Percentiles rank a stretch among this genome's conserved stretches.
Conservation (phyloP, 53 echinoderm and acorn worm genomes). For the Zoroaster sp. region DNA sequence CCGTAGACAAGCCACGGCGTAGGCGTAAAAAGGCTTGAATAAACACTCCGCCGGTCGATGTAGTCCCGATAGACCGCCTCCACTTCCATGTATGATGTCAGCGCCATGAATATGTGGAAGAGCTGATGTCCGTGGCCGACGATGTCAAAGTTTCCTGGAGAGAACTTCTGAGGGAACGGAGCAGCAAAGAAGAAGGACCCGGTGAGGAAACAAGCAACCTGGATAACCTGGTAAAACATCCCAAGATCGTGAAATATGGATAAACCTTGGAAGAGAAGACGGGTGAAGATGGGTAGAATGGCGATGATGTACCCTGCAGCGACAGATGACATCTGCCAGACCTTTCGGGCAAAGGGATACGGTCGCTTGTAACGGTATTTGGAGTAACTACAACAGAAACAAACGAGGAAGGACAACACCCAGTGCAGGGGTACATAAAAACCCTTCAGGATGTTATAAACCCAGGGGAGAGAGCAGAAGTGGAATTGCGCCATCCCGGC, state of each 20-base stretch:
- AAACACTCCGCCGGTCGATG: slow-evolving; percentile 54
- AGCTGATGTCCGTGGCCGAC: slow-evolving; percentile 90
- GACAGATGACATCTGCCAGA: slow-evolving; percentile 86
- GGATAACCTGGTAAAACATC: slow-evolving; percentile 69
- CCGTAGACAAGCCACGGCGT: slow-evolving; percentile 45
- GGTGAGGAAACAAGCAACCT: slow-evolving; percentile 64
- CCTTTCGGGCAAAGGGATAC: slow-evolving; percentile 80
- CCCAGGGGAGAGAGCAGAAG: slow-evolving; percentile 71
- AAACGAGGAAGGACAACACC: slow-evolving; percentile 64
- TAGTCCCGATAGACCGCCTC: slow-evolving; percentile 78
- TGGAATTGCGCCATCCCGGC: slow-evolving; percentile 77
- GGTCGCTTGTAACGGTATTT: slow-evolving; percentile 92
- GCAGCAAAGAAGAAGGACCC: slow-evolving; percentile 89
- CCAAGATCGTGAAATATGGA: slow-evolving; percentile 55
- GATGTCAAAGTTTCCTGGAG: slow-evolving; percentile 87
- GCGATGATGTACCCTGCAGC: slow-evolving; percentile 72
- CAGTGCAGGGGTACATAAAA: slow-evolving; percentile 69
- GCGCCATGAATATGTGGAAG: slow-evolving; percentile 84
- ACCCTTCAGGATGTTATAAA: slow-evolving; percentile 36
- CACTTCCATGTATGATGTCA: slow-evolving; percentile 78
- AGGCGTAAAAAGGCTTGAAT: slow-evolving; percentile 52
- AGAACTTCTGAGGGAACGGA: slow-evolving; percentile 81
- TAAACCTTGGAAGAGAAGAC: slow-evolving; percentile 49
- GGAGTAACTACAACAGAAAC: slow-evolving; percentile 86
- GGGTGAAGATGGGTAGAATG: slow-evolving; percentile 76